phyloP scores from a whole-genome alignment of 2,113 vertebrate species.

The Rhegmatorhina hoffmannsi region DNA sequence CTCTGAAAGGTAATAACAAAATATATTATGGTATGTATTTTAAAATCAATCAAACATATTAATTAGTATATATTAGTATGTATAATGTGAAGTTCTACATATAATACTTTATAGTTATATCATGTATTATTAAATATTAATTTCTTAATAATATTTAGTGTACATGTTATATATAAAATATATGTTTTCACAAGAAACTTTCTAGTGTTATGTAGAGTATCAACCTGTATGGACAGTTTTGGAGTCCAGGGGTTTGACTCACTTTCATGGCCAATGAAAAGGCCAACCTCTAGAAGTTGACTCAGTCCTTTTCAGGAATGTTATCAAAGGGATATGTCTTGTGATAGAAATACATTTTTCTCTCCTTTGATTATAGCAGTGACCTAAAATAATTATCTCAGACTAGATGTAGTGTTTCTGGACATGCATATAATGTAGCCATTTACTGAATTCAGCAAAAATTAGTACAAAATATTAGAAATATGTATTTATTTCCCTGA shows the following conservation, averaged over 20 bases:
- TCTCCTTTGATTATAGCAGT: background rate
- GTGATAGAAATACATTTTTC: background rate
- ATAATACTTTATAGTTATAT: background rate
- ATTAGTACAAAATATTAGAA: background rate
- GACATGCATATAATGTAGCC: background rate
- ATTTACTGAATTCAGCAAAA: background rate
- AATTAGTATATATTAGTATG: background rate
- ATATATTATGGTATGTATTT: background rate
- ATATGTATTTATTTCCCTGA: background rate
- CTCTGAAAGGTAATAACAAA: slow-evolving; percentile 64
- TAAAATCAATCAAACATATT: background rate
- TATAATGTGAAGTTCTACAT: background rate
- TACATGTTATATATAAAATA: background rate
- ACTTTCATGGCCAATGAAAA: background rate
- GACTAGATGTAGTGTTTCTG: background rate
- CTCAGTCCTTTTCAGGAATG: background rate
- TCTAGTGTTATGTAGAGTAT: background rate
- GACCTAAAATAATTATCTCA: background rate
- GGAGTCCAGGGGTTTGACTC: background rate
- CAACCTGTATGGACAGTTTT: background rate
- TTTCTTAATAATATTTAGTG: background rate
- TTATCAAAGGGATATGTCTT: background rate
- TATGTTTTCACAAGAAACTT: background rate
- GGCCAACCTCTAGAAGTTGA: background rate
- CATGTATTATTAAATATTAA: background rate